These are phyloP conservation scores for Oscheius sp. DNA, from an alignment of 1,140 invertebrate genomes.

Conservation along the genomic window DNA sequence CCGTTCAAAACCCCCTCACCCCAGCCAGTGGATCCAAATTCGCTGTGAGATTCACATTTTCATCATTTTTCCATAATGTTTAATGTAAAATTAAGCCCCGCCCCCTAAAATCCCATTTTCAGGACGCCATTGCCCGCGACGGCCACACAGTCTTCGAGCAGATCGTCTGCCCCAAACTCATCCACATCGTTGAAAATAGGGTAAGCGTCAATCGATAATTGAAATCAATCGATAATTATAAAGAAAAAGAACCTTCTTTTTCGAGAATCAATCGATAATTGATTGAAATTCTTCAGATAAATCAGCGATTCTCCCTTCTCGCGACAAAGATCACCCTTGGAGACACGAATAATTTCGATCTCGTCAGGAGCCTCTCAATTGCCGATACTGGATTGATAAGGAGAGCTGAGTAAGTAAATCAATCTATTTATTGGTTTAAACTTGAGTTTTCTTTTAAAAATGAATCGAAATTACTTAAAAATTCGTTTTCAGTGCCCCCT, in stretches of 20 bases:
- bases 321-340: slow-evolving; percentile 24
- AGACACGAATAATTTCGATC: slow-evolving; percentile 26
- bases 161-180: slow-evolving; percentile 21
- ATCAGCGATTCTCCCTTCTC: slow-evolving; percentile 25
- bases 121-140: slow-evolving; percentile 20
- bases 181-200: slow-evolving; percentile 9
- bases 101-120: too few species aligned
- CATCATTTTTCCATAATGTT: neutral
- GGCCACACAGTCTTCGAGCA: slow-evolving; percentile 17
- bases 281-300: slow-evolving; percentile 10
- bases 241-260: too few species aligned
- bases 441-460: too few species aligned
- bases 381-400: too few species aligned
- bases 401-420: too few species aligned
- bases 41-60: neutral
- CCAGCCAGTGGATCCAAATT: neutral
- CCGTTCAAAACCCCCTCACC: neutral
- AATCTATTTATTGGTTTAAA: too few species aligned
- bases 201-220: too few species aligned
- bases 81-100: too few species aligned
- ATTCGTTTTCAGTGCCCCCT: too few species aligned
- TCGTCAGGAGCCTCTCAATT: slow-evolving; percentile 21
- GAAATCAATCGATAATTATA: too few species aligned
- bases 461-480: too few species aligned
- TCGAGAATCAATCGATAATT: too few species aligned